Conservation (phyloP, 1,140 invertebrate species). For the Drosophila ironensis region DNA sequence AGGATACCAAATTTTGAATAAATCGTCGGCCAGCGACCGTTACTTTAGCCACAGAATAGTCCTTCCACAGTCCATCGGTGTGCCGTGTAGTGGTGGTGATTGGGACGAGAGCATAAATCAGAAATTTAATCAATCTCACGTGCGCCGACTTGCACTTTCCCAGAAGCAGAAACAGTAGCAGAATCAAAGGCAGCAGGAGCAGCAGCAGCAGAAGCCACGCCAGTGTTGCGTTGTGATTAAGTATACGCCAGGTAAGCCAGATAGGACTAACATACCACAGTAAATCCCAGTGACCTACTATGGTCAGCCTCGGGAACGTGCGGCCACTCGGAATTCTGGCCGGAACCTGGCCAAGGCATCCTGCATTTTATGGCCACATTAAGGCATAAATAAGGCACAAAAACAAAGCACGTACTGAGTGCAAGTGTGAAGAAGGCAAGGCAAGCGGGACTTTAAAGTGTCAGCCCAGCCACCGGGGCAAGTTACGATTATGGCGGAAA, state of each 20-base stretch:
- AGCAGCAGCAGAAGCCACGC: too few species aligned
- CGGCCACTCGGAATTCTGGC: conserved; percentile 21
- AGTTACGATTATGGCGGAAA: conserved; percentile 27
- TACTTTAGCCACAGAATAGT: conserved; percentile 1
- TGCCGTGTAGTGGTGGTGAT: conserved; percentile 15
- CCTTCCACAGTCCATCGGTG: conserved; percentile 2
- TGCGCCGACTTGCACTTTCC: conserved; percentile 49
- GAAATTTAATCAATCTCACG: conserved; percentile 70
- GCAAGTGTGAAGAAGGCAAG: conserved; percentile 39
- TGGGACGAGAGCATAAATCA: conserved; percentile 56
- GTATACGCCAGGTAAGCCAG: conserved; percentile 69
- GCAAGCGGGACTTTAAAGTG: conserved; percentile 28
- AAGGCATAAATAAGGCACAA: conserved; percentile 56
- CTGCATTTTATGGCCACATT: conserved; percentile 70
- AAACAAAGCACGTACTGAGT: conserved; percentile 38
- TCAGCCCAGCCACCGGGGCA: conserved; percentile 16
- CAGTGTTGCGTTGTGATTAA: conserved; percentile 49
- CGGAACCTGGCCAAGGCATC: conserved; percentile 15
- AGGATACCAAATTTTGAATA: conserved; percentile 1
- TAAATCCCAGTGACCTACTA: conserved; percentile 57
- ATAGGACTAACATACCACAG: conserved; percentile 5
- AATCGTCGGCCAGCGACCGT: conserved; percentile 10
- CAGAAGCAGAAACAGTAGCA: conserved; percentile 5
- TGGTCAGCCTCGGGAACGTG: conserved; percentile 9
- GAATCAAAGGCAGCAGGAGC: too few species aligned